These are phyloP conservation scores for Conus ventricosus DNA, from an alignment of 1,140 invertebrate genomes.

Conservation along the genomic window DNA sequence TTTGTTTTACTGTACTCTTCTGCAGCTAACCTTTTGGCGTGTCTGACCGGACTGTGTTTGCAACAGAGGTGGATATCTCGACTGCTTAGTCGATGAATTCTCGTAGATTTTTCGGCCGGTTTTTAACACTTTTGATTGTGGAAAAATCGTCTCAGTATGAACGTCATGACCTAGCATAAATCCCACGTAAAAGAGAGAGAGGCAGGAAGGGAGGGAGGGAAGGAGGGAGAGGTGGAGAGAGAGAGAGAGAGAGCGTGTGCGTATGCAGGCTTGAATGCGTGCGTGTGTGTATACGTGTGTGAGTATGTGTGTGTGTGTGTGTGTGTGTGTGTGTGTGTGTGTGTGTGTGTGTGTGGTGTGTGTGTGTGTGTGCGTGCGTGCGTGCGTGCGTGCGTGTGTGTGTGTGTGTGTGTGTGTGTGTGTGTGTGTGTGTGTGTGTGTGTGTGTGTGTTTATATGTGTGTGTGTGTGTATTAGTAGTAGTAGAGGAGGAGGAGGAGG, in stretches of 20 bases:
- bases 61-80: too few species aligned
- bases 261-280: background rate
- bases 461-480: background rate
- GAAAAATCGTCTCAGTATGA: too few species aligned
- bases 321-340: constrained; percentile 8
- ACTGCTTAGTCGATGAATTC: too few species aligned
- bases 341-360: background rate
- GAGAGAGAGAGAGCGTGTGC: background rate
- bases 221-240: background rate
- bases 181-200: too few species aligned
- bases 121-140: too few species aligned
- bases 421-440: constrained; percentile 13
- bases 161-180: too few species aligned
- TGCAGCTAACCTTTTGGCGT: too few species aligned
- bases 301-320: constrained; percentile 1
- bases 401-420: background rate
- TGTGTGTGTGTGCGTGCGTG: background rate
- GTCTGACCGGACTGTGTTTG: too few species aligned
- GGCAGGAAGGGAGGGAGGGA: background rate
- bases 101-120: too few species aligned
- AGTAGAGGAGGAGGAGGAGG: too few species aligned
- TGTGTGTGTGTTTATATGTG: background rate
- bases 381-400: background rate
- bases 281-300: background rate
- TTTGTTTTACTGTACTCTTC: too few species aligned